Base-by-base conservation (phyloP, 1,140 invertebrate genomes). In the Trinorchestia longiramus region DNA sequence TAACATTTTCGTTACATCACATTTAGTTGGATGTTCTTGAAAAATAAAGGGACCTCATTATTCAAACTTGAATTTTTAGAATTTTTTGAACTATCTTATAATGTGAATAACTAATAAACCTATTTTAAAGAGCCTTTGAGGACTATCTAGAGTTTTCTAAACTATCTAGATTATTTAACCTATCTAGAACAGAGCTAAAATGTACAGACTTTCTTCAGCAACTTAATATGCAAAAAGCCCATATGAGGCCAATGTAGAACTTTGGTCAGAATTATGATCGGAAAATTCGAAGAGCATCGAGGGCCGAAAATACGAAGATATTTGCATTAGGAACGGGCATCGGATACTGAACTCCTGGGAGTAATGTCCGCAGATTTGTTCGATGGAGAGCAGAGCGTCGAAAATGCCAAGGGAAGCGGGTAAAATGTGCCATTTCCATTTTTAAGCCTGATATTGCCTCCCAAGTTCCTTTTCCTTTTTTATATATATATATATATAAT, bases 311-410 rank as follows among this genome's bases (percentile, higher is more conserved):
- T 77, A 95, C 4, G 95, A 87, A 44, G 43, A 95, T 43, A 44
- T 95, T 28, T 77, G 77, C 43, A 87, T 95, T 87, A 87, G 87
- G 43, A 77, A 44, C 43, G 95, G 40, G 43, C 43, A 45, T 87
- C 42, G 43, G 42, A 43, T 43, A 42, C 23, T 95, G 42, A 44
- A 87, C 95, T 95, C 62, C 43, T 95, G 95, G 95, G 95, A 95
- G 62, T 3, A 28, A 28, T 87, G 23, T 95, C 95, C 23, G 23
- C 4, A 47, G 43, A 36, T 17, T 43, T 45, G 95, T 1, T 42
- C 3, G 95, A 87, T 77, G 0, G 0, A 0, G 53, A 57, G 8
- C 95, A n/a, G n/a, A 57, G 41, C 92, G 95, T 96, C 98, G 98
- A 3, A 36, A 77, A 36, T 15, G 62, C 62, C 15, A 77, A 3